Evolutionary conservation across 1,140 invertebrate genomes (phyloP).

Genomic region (Gyrodactylus salaris): DNA sequence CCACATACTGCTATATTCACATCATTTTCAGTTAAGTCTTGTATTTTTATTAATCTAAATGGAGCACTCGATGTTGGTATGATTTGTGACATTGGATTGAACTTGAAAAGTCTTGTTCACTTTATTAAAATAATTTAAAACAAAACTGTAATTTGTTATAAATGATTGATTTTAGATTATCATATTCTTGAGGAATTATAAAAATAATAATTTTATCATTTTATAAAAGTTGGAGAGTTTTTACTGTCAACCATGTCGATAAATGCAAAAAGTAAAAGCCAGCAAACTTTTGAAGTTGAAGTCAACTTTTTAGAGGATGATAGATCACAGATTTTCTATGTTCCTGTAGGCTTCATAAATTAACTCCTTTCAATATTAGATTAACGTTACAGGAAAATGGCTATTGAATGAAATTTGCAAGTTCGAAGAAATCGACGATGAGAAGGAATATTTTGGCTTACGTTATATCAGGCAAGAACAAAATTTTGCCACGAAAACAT

Average conservation of each 20-base stretch:
- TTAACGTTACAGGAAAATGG: background rate
- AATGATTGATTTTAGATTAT: background rate
- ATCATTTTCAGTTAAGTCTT: background rate
- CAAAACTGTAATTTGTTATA: background rate
- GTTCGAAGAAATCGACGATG: background rate
- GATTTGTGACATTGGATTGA: too few species aligned
- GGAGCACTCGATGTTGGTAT: background rate
- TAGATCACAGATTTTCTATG: background rate
- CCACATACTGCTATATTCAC: background rate
- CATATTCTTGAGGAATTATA: background rate
- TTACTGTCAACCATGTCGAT: too few species aligned
- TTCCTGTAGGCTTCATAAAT: background rate
- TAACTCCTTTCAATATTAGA: background rate
- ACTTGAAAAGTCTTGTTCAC: too few species aligned
- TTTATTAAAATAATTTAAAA: too few species aligned
- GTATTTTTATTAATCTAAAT: background rate
- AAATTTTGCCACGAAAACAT: background rate
- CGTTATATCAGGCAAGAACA: background rate
- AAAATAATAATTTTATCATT: too few species aligned
- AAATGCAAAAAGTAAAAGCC: too few species aligned
- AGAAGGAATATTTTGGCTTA: background rate
- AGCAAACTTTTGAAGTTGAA: background rate
- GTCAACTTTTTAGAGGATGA: background rate
- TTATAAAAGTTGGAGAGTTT: too few species aligned
- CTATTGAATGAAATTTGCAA: background rate